These are phyloP conservation scores for Anoplolepis gracilipes DNA, from an alignment of 1,140 invertebrate species.

Conservation along the genomic window DNA sequence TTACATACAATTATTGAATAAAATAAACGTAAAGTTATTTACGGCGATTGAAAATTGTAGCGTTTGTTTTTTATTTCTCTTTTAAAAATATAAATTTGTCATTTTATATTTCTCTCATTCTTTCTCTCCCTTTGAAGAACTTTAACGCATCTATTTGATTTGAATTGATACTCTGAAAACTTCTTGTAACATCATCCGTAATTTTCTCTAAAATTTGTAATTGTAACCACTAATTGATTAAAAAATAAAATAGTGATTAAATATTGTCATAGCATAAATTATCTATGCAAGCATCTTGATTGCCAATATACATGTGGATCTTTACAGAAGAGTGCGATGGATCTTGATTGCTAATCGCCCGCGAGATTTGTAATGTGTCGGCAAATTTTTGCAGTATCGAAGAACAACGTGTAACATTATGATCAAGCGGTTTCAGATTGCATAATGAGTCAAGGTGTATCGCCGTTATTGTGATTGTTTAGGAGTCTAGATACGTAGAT, in stretches of 20 bases:
- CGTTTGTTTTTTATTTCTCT: no score
- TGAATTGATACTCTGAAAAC: no score
- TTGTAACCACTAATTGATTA: neutral
- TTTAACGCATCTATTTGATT: neutral
- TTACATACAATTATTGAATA: no score
- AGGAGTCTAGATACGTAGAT: neutral
- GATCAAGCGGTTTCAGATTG: neutral
- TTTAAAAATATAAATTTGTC: no score
- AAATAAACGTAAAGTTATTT: no score
- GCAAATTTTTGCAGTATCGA: neutral
- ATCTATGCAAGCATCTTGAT: no score
- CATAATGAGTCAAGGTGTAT: neutral
- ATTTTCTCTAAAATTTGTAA: neutral
- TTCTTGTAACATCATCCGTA: neutral
- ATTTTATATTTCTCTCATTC: neutral
- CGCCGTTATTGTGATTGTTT: neutral
- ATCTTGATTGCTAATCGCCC: neutral
- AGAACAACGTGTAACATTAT: neutral
- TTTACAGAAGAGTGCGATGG: no score
- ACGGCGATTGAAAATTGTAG: no score
- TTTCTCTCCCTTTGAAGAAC: neutral
- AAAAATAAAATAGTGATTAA: neutral
- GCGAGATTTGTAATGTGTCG: neutral
- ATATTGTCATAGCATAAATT: neutral
- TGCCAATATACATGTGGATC: no score